A percentile compares a stretch with the other conserved stretches of the same genome.
Conservation (phyloP, 2,888 invertebrate species). For the Panzeria rudis region DNA sequence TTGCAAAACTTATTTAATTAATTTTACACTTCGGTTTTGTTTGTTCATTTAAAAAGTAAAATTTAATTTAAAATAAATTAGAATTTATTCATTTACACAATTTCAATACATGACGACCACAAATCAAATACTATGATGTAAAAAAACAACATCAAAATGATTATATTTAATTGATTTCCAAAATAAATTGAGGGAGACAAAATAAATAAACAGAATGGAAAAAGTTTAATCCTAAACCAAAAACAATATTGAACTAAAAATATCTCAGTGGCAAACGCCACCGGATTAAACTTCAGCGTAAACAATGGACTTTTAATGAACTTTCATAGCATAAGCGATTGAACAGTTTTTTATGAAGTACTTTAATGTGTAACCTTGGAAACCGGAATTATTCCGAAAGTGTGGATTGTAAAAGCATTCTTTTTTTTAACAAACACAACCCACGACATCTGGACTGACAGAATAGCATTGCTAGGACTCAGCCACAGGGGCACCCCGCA, state of each 20-base stretch:
- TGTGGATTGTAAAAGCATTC: too few species aligned
- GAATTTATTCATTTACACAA: not conserved
- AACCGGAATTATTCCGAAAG: too few species aligned
- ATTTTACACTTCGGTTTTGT: conserved; percentile 3
- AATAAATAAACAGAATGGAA: not conserved
- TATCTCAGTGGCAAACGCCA: not conserved
- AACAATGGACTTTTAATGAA: too few species aligned
- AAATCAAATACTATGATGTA: not conserved
- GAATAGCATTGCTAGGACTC: too few species aligned
- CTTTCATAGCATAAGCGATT: too few species aligned
- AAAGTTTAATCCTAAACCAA: too few species aligned
- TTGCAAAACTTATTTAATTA: not conserved
- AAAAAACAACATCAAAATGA: not conserved
- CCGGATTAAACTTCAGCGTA: too few species aligned
- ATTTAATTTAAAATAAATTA: conserved; percentile 4
- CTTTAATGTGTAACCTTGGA: too few species aligned
- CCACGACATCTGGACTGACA: too few species aligned
- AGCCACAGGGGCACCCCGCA: too few species aligned
- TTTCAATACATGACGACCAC: not conserved
- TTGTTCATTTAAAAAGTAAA: not conserved
- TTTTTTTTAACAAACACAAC: too few species aligned
- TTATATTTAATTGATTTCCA: not conserved
- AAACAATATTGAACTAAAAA: not conserved
- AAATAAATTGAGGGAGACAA: not conserved
- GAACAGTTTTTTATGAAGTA: too few species aligned